phyloP scores from a whole-genome alignment of 2,888 invertebrate genomes.

The Temnothorax rugatulus region DNA sequence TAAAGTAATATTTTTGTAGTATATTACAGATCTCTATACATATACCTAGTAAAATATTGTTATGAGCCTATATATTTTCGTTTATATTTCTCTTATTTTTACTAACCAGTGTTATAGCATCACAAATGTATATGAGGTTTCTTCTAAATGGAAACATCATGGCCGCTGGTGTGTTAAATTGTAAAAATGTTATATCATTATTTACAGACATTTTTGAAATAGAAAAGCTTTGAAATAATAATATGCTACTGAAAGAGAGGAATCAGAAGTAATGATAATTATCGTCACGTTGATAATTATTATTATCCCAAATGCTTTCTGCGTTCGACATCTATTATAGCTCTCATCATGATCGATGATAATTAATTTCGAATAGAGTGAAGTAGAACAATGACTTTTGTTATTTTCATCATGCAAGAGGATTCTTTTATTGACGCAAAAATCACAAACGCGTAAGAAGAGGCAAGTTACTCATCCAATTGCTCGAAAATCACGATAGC shows the following conservation, averaged over 20 bases:
- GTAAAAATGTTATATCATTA: background rate
- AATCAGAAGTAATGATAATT: background rate
- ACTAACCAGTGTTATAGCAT: conserved; percentile 8
- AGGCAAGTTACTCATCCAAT: background rate
- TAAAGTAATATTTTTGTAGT: background rate
- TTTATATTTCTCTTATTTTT: background rate
- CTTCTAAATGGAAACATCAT: conserved; percentile 10
- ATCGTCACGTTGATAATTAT: conserved; percentile 7
- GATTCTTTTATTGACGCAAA: conserved; percentile 6
- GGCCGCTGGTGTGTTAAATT: conserved; percentile 6
- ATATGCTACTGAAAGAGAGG: background rate
- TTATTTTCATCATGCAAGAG: conserved; percentile 2
- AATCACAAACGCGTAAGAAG: background rate
- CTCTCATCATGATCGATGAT: conserved; percentile 8
- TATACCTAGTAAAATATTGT: background rate
- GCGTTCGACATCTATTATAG: conserved; percentile 1
- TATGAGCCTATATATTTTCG: background rate
- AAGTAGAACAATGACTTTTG: conserved; percentile 1
- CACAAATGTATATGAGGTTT: background rate
- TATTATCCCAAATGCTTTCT: conserved; percentile 29
- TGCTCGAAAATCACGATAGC: background rate
- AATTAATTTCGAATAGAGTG: background rate
- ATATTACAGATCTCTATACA: background rate
- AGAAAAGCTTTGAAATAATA: background rate
- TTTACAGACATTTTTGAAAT: background rate